phyloP scores from a whole-genome alignment of 92 coral and sea anemone genomes.

The Porites evermanni region DNA sequence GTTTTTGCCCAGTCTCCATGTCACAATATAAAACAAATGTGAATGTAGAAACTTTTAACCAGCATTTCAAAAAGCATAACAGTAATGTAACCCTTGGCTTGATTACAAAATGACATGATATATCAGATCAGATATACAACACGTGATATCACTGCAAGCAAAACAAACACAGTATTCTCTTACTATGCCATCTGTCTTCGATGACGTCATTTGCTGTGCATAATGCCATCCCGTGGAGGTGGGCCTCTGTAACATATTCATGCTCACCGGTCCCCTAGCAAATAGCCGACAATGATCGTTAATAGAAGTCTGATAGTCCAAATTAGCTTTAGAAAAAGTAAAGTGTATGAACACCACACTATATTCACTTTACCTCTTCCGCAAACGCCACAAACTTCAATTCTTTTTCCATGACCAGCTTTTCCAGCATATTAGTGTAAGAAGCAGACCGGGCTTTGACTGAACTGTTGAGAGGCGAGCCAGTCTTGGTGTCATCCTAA shows the following conservation, averaged over 20 bases:
- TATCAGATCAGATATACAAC: too few species aligned
- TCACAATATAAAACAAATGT: too few species aligned
- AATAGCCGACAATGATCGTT: neutral
- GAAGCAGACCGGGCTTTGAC: constrained; percentile 64
- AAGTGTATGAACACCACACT: neutral
- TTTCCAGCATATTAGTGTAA: constrained; percentile 68
- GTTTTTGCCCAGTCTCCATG: too few species aligned
- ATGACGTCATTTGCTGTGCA: constrained; percentile 87
- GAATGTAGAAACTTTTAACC: too few species aligned
- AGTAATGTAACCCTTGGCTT: too few species aligned
- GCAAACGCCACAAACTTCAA: constrained; percentile 91
- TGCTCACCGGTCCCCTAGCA: constrained; percentile 61
- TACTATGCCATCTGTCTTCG: constrained; percentile 96
- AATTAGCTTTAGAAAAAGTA: neutral
- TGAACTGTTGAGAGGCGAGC: neutral
- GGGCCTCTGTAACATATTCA: constrained; percentile 78
- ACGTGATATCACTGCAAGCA: too few species aligned
- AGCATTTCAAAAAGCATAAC: too few species aligned
- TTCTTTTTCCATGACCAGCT: constrained; percentile 92
- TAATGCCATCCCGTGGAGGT: constrained; percentile 85
- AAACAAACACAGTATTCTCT: constrained; percentile 24
- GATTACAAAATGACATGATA: too few species aligned
- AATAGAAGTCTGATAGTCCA: neutral
- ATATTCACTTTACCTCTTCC: constrained; percentile 79
- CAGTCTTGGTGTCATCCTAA: neutral